These are phyloP conservation scores for Megalurothrips usitatus DNA, from an alignment of 2,888 invertebrate genomes.

Conservation along the genomic window DNA sequence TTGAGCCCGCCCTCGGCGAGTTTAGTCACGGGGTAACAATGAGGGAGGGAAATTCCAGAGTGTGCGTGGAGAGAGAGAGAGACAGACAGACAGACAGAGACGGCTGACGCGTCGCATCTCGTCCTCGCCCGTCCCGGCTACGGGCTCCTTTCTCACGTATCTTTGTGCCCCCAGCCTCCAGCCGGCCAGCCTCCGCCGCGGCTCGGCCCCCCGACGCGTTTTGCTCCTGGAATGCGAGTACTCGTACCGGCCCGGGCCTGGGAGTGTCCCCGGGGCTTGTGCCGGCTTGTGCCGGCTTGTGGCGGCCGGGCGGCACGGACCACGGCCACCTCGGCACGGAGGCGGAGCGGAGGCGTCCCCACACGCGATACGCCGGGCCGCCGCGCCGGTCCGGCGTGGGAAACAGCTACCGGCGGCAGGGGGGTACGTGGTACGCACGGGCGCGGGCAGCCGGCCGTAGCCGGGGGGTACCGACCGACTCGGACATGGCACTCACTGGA, in stretches of 20 bases:
- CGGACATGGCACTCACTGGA: no score
- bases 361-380: not conserved
- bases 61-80: no score
- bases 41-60: no score
- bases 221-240: not conserved
- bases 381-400: conserved; percentile 3
- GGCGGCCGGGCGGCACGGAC: not conserved
- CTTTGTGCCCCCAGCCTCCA: no score
- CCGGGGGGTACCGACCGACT: not conserved
- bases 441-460: not conserved
- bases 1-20: no score
- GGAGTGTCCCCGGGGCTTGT: conserved; percentile 20
- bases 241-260: not conserved
- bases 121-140: no score
- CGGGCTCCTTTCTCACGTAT: no score
- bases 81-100: no score
- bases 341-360: not conserved
- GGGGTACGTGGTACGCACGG: not conserved
- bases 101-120: no score
- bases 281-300: not conserved
- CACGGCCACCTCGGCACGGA: not conserved
- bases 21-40: no score
- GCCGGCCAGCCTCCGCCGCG: no score
- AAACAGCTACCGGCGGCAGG: not conserved
- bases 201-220: no score